These are phyloP conservation scores for Acleris sparsana DNA, from an alignment of 2,888 invertebrate genomes.

Conservation along the genomic window DNA sequence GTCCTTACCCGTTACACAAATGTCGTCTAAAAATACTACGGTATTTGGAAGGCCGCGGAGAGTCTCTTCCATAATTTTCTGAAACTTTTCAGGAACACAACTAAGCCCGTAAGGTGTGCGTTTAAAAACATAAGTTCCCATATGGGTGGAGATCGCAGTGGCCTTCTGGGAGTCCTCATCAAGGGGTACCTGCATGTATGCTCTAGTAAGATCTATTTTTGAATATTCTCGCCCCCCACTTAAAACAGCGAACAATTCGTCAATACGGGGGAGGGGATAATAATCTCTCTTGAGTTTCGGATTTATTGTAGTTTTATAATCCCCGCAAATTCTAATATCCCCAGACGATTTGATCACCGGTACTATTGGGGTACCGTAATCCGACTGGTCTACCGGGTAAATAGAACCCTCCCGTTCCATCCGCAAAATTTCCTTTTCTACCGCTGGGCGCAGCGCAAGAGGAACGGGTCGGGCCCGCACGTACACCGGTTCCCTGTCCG, in stretches of 20 bases:
- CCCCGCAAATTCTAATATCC: constrained; percentile 22
- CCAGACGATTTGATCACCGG: constrained; percentile 34
- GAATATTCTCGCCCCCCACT: constrained; percentile 42
- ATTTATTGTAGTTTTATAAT: constrained; percentile 33
- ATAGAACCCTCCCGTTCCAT: constrained; percentile 35
- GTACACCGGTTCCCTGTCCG: constrained; percentile 19
- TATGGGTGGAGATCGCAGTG: constrained; percentile 41
- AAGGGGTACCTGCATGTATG: constrained; percentile 42
- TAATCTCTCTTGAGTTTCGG: constrained; percentile 23
- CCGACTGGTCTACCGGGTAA: constrained; percentile 35
- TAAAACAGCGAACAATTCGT: constrained; percentile 35
- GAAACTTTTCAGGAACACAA: constrained; percentile 41
- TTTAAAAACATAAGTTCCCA: constrained; percentile 41
- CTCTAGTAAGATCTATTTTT: constrained; percentile 43
- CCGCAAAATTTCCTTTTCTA: constrained; percentile 27
- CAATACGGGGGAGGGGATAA: constrained; percentile 8
- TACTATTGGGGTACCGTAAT: constrained; percentile 38
- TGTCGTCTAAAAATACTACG: background rate
- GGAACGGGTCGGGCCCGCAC: constrained; percentile 33
- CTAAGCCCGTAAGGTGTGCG: constrained; percentile 39
- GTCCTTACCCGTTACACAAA: background rate
- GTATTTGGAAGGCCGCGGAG: no score
- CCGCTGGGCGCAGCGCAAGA: constrained; percentile 28
- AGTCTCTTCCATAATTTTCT: background rate
- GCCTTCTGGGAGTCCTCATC: constrained; percentile 36